phyloP scores from a whole-genome alignment of 2,797 vertebrate species.

The Ceyx erithaca region DNA sequence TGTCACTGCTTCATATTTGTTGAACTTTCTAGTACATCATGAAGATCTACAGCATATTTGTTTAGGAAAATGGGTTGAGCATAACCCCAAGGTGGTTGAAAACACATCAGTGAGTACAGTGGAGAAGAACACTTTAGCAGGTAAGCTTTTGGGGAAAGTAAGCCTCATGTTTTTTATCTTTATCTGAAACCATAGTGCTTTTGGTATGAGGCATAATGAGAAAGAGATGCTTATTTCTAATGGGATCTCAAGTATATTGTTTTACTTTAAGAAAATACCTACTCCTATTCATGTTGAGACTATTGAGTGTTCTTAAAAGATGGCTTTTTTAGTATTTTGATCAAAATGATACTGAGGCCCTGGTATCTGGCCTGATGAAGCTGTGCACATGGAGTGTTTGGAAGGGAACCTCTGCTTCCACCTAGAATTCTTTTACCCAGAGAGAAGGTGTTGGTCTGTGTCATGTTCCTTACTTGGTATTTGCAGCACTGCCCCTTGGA shows the following conservation, averaged over 20 bases:
- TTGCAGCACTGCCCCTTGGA: background rate
- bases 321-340: background rate
- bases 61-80: slow-evolving; percentile 60
- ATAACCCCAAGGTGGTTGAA: background rate
- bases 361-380: background rate
- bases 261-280: background rate
- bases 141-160: slow-evolving; percentile 71
- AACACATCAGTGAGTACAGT: slow-evolving; percentile 49
- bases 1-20: slow-evolving; percentile 90
- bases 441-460: background rate
- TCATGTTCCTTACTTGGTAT: background rate
- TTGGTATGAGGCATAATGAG: background rate
- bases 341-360: background rate
- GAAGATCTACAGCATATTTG: slow-evolving; percentile 73
- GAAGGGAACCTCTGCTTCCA: background rate
- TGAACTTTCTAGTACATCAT: slow-evolving; percentile 87
- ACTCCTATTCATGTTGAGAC: background rate
- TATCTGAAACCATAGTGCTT: background rate
- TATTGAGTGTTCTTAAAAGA: background rate
- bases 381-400: background rate
- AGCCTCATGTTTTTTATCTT: background rate
- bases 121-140: slow-evolving; percentile 88
- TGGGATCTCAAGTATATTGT: background rate
- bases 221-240: background rate
- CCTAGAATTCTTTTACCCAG: accelerated